Percentiles rank a stretch among this genome's conserved stretches.
phyloP scores from a whole-genome alignment of 2,113 vertebrate genomes.

The Phylloscopus whistleri region DNA sequence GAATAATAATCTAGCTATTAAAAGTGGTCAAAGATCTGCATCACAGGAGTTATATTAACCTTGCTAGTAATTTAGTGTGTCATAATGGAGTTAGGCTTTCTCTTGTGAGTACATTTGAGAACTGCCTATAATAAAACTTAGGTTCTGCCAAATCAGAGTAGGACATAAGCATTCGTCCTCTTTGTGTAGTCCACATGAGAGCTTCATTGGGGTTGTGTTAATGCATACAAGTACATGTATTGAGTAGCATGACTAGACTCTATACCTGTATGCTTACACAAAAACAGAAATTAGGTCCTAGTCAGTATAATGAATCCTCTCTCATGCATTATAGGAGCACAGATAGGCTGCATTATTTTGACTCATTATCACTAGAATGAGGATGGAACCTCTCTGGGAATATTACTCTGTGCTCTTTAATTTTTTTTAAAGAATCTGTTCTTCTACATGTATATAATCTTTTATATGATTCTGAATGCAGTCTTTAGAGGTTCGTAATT shows the following conservation, averaged over 20 bases:
- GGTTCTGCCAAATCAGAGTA: not conserved
- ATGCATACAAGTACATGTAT: not conserved
- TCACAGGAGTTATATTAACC: constrained; percentile 56
- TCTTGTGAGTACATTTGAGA: constrained; percentile 37
- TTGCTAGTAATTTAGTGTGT: constrained; percentile 39
- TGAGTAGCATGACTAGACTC: not conserved
- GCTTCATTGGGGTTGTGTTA: not conserved
- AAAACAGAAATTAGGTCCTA: not conserved
- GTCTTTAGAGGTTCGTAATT: not conserved
- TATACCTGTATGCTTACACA: not conserved
- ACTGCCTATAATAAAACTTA: constrained; percentile 41
- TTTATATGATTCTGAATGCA: not conserved
- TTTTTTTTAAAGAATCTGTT: not conserved
- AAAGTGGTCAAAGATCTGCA: constrained; percentile 53
- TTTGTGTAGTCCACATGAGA: not conserved
- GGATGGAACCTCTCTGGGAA: not conserved
- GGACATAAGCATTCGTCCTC: not conserved
- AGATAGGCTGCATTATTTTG: not conserved
- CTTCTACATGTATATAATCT: not conserved
- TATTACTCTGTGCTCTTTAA: not conserved
- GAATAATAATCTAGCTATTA: constrained; percentile 51
- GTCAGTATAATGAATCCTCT: not conserved
- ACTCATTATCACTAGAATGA: not conserved
- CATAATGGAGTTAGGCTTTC: constrained; percentile 50
- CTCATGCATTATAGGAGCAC: not conserved